These are phyloP conservation scores for Vanacampus margaritifer DNA, from an alignment of 2,113 vertebrate species.

Conservation along the genomic window DNA sequence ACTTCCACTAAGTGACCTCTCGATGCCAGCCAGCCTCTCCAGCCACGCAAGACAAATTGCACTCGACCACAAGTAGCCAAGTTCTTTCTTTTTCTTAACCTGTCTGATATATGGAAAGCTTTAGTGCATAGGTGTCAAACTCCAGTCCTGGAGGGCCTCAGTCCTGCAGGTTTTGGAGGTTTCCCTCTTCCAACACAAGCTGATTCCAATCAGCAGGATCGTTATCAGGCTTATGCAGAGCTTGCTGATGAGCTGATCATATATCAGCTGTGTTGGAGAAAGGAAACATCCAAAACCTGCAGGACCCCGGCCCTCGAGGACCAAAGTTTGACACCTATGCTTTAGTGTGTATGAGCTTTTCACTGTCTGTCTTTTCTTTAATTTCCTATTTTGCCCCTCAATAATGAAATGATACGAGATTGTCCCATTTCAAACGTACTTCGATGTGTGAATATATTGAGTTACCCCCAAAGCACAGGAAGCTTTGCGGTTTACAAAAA, in stretches of 20 bases:
- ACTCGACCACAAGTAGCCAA: slow-evolving; percentile 67
- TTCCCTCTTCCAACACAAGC: no score
- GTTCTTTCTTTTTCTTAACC: not conserved
- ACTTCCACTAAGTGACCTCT: slow-evolving; percentile 74
- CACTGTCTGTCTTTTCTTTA: not conserved
- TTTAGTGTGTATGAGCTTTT: slow-evolving; percentile 14
- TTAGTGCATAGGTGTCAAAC: no score
- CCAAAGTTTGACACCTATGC: no score
- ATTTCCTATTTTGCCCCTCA: slow-evolving; percentile 7
- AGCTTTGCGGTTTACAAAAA: slow-evolving; percentile 8
- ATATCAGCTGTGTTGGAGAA: no score
- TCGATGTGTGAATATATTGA: not conserved
- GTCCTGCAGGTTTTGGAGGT: no score
- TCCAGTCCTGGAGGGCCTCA: no score
- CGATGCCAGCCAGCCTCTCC: slow-evolving; percentile 42
- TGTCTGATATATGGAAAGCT: slow-evolving; percentile 27
- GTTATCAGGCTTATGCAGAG: no score
- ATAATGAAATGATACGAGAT: slow-evolving; percentile 5
- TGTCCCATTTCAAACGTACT: not conserved
- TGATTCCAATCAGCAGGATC: no score
- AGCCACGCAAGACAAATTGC: slow-evolving; percentile 56
- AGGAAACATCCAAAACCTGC: no score
- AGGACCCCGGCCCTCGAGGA: no score
- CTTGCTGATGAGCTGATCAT: no score
- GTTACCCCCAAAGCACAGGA: slow-evolving; percentile 1